Evolutionary conservation across 2,113 vertebrate species (phyloP).

Genomic region (Poeciliopsis turrubarensis): DNA sequence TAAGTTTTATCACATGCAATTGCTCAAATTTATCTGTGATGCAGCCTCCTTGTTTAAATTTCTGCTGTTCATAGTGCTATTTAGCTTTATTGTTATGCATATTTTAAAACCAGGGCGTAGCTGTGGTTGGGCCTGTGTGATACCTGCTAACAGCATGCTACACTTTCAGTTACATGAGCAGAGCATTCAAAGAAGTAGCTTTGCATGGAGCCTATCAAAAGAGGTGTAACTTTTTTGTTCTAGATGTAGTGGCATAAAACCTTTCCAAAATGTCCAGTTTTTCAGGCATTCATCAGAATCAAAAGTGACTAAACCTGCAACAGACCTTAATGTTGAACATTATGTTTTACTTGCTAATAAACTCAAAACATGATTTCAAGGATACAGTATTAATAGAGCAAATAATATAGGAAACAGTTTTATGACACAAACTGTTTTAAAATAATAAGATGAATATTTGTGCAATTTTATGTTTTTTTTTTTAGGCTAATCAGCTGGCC

Average conservation of each 20-base stretch:
- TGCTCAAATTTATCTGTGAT: not conserved
- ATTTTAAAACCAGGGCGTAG: not conserved
- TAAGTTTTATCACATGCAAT: not conserved
- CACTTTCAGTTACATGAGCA: not conserved
- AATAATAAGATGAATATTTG: no score
- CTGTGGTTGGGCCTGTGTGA: not conserved
- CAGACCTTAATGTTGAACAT: not conserved
- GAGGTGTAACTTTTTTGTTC: no score
- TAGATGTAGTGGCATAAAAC: not conserved
- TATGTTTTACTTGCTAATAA: not conserved
- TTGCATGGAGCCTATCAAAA: not conserved
- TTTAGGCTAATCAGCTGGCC: no score
- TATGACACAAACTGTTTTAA: not conserved
- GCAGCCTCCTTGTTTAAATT: constrained; percentile 1
- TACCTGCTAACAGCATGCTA: fast-evolving
- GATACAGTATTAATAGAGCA: not conserved
- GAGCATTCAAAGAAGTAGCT: not conserved
- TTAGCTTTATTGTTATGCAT: not conserved
- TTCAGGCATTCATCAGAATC: not conserved
- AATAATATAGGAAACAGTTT: not conserved
- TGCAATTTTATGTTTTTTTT: no score
- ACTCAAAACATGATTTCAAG: not conserved
- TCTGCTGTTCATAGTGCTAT: no score
- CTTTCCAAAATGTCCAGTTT: not conserved
- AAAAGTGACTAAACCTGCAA: not conserved